phyloP scores from a whole-genome alignment of 2,113 vertebrate species.

The Dinomys branickii region DNA sequence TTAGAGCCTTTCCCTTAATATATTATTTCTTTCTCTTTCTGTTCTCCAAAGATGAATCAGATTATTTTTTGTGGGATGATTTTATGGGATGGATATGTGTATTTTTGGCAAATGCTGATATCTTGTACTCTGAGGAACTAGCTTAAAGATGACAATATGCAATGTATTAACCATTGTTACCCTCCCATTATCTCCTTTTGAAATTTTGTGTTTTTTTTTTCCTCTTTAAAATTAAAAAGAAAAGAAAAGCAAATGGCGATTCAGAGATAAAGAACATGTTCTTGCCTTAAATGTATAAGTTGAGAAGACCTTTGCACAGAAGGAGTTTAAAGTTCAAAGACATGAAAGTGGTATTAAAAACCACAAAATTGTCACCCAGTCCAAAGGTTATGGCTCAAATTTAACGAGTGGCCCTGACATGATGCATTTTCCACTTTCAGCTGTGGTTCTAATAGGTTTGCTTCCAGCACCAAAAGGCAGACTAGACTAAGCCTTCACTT shows the following conservation, averaged over 20 bases:
- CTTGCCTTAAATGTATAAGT: not conserved
- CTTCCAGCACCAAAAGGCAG: conserved; percentile 62
- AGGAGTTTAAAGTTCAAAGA: conserved; percentile 63
- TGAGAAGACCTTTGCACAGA: not conserved
- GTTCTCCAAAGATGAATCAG: conserved; percentile 41
- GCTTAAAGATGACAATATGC: too few relatives aligned
- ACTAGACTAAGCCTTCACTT: conserved; percentile 62
- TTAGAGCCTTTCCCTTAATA: not conserved
- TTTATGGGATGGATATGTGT: not conserved
- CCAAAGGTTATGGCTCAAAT: conserved; percentile 62
- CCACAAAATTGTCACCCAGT: conserved; percentile 63
- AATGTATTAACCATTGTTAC: too few relatives aligned
- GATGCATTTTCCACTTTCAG: conserved; percentile 55
- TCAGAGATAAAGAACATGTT: conserved; percentile 46
- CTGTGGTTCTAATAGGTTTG: conserved; percentile 64
- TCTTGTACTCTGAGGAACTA: too few relatives aligned
- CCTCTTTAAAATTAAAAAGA: too few relatives aligned
- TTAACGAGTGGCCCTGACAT: conserved; percentile 48
- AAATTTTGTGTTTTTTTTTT: too few relatives aligned
- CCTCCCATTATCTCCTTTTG: too few relatives aligned
- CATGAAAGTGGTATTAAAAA: conserved; percentile 66
- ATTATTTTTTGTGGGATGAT: conserved; percentile 19
- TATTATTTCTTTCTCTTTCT: not conserved
- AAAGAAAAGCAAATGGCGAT: not conserved
- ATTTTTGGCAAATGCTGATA: not conserved